Conservation (phyloP, 2,113 vertebrate species). For the Pithys albifrons region DNA sequence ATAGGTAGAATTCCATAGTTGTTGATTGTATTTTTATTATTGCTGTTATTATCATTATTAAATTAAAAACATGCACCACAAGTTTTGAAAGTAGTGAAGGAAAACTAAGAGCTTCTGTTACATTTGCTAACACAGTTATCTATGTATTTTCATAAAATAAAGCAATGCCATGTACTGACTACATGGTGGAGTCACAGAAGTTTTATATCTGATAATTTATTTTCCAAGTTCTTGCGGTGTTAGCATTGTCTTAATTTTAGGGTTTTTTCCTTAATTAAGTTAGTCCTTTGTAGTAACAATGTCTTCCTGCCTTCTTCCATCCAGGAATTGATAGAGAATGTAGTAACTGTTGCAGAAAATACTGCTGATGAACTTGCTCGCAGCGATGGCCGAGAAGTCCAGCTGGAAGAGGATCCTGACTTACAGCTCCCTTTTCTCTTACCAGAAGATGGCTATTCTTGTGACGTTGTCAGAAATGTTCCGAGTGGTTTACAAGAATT, state of each 20-base stretch:
- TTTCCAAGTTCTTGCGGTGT: not conserved
- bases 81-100: not conserved
- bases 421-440: slow-evolving; percentile 97
- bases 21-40: not conserved
- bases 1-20: not conserved
- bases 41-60: too few species aligned
- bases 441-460: slow-evolving; percentile 97
- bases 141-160: not conserved
- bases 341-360: slow-evolving; percentile 94
- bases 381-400: slow-evolving; percentile 94
- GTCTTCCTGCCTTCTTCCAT: not conserved
- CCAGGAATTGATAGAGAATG: slow-evolving; percentile 93
- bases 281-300: not conserved
- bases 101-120: not conserved
- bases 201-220: not conserved
- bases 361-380: slow-evolving; percentile 95
- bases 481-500: slow-evolving; percentile 97
- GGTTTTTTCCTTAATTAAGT: not conserved
- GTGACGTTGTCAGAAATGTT: slow-evolving; percentile 94
- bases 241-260: not conserved
- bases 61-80: not conserved
- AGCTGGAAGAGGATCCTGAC: slow-evolving; percentile 95
- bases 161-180: not conserved
- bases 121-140: not conserved
- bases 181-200: not conserved